phyloP scores from a whole-genome alignment of 1,140 invertebrate genomes.

The Drosophila tsacasi region DNA sequence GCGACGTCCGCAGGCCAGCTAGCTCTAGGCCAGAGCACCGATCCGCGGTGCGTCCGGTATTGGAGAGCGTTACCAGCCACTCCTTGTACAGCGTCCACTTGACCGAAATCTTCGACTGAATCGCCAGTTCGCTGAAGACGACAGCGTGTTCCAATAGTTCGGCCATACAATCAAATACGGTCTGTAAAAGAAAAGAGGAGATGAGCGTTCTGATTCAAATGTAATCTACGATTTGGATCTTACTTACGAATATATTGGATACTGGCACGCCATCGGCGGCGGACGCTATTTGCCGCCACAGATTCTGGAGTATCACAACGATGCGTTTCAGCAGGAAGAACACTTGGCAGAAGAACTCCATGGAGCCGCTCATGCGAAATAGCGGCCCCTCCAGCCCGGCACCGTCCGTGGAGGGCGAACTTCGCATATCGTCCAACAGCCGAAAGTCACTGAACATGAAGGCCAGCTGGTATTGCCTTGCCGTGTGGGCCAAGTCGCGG shows the following conservation, averaged over 20 bases:
- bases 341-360: slow-evolving; percentile 78
- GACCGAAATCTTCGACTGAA: slow-evolving; percentile 42
- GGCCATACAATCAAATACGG: slow-evolving; percentile 61
- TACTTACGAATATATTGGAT: slow-evolving; percentile 58
- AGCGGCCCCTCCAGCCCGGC: slow-evolving; percentile 40
- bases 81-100: slow-evolving; percentile 77
- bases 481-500: slow-evolving; percentile 89
- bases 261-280: slow-evolving; percentile 31
- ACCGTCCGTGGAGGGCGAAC: background rate
- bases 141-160: slow-evolving; percentile 64
- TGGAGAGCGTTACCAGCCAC: slow-evolving; percentile 58
- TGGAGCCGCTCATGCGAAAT: slow-evolving; percentile 64
- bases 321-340: slow-evolving; percentile 70
- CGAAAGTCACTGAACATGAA: slow-evolving; percentile 40
- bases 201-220: background rate
- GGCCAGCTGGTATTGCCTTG: slow-evolving; percentile 84
- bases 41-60: slow-evolving; percentile 22
- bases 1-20: slow-evolving; percentile 54
- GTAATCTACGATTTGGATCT: background rate
- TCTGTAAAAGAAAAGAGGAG: slow-evolving; percentile 24
- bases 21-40: slow-evolving; percentile 50
- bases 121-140: slow-evolving; percentile 68
- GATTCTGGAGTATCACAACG: slow-evolving; percentile 62
- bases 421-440: slow-evolving; percentile 9
- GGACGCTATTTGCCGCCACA: slow-evolving; percentile 66